Evolutionary conservation across 2,888 invertebrate species (phyloP).

Genomic region (Lasioglossum lativentre): DNA sequence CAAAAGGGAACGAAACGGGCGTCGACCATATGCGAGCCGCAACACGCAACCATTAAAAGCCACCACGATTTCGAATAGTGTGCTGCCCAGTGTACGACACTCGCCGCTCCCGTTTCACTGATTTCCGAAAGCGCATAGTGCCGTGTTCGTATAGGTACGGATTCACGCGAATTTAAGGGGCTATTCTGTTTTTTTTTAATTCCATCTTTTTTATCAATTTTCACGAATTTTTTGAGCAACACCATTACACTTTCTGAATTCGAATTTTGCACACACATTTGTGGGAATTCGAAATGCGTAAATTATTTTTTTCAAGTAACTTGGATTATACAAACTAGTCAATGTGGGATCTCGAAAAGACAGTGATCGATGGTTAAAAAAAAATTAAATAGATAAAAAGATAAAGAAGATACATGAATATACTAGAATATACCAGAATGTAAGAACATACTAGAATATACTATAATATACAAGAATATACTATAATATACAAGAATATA

Average conservation of each 20-base stretch:
- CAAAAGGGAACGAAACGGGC: constrained; percentile 69
- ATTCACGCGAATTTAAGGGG: background rate
- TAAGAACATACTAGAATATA: too few species aligned
- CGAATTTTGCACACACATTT: background rate
- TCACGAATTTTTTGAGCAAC: background rate
- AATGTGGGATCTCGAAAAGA: too few species aligned
- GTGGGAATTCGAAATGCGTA: background rate
- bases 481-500: too few species aligned
- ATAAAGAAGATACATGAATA: too few species aligned
- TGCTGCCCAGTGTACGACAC: constrained; percentile 8
- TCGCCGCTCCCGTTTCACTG: background rate
- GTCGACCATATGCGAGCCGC: constrained; percentile 67
- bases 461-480: too few species aligned
- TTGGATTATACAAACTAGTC: too few species aligned
- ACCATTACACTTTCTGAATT: background rate
- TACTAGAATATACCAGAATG: too few species aligned
- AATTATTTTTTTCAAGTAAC: background rate
- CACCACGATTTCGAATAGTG: constrained; percentile 17
- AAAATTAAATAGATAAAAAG: too few species aligned
- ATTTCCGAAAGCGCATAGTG: constrained; percentile 13
- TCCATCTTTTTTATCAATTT: background rate
- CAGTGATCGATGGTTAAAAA: too few species aligned
- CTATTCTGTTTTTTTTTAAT: too few species aligned
- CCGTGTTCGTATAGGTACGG: too few species aligned
- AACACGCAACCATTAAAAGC: constrained; percentile 63